Percentiles rank a stretch among this genome's conserved stretches.
These are phyloP conservation scores for Polydesmus complanatus DNA, from an alignment of 2,888 invertebrate species.

Conservation along the genomic window DNA sequence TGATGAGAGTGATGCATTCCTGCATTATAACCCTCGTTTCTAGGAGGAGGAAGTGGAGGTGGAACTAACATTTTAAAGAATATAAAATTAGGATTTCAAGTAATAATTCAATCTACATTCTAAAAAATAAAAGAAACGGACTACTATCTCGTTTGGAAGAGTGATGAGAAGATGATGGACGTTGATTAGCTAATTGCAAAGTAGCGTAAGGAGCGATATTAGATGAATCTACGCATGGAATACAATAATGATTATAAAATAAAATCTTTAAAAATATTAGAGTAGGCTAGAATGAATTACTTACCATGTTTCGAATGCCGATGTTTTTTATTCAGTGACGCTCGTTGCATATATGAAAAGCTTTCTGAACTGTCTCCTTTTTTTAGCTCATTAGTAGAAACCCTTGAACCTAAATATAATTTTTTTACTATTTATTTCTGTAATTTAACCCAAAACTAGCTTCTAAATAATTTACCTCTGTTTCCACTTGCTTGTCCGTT, in stretches of 20 bases:
- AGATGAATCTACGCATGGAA: background rate
- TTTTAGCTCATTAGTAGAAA: background rate
- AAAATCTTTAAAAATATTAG: background rate
- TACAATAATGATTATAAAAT: no score
- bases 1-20: background rate
- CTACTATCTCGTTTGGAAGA: background rate
- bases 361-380: slow-evolving; percentile 9
- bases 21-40: background rate
- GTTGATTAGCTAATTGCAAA: slow-evolving; percentile 8
- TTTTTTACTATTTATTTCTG: background rate
- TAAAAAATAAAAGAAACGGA: background rate
- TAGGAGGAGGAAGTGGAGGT: background rate
- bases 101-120: background rate
- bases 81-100: no score
- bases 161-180: background rate
- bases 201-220: slow-evolving; percentile 11
- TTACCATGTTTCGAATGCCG: slow-evolving; percentile 8
- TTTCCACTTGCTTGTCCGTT: background rate
- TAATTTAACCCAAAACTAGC: background rate
- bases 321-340: background rate
- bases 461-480: background rate
- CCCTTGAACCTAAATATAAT: background rate
- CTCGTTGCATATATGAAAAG: slow-evolving; percentile 11
- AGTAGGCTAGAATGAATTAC: background rate
- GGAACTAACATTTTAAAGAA: no score